These are phyloP conservation scores for Microtus ochrogaster DNA, from an alignment of 2,113 vertebrate genomes.

Conservation along the genomic window DNA sequence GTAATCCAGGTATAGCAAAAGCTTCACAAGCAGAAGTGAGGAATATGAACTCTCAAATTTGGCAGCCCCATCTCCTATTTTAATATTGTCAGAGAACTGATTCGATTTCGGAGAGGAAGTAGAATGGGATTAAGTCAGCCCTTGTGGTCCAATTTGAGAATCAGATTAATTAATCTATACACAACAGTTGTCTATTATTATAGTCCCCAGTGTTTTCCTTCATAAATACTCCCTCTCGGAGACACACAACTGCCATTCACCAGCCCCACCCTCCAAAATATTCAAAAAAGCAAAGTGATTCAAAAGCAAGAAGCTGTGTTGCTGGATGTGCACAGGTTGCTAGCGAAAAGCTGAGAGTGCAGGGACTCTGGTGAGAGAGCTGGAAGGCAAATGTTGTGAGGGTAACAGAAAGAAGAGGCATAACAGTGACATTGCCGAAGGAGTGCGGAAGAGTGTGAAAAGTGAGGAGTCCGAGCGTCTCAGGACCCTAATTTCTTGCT, in stretches of 20 bases:
- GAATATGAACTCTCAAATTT: not conserved
- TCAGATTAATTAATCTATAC: constrained; percentile 7
- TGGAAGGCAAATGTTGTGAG: not conserved
- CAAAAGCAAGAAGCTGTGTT: not conserved
- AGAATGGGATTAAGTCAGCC: constrained; percentile 49
- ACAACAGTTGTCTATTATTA: constrained; percentile 33
- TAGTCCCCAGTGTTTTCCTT: constrained; percentile 45
- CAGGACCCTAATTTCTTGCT: constrained; percentile 51
- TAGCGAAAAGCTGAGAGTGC: not conserved
- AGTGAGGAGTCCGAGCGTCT: constrained; percentile 23
- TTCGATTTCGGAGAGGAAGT: not conserved
- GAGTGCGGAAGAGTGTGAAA: constrained; percentile 28
- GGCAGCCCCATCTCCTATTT: not conserved
- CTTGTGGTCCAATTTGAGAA: constrained; percentile 45
- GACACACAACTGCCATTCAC: not conserved
- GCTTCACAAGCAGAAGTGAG: not conserved
- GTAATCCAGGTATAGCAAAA: not conserved
- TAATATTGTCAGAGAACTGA: constrained; percentile 27
- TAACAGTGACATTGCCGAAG: not conserved
- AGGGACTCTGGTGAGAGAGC: not conserved
- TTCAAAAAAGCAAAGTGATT: not conserved
- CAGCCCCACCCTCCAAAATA: constrained; percentile 30
- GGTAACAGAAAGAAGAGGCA: not conserved
- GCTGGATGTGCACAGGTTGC: constrained; percentile 8
- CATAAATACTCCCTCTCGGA: constrained; percentile 21